These are phyloP conservation scores for Leptinotarsa lineolata DNA, from an alignment of 1,140 invertebrate species.

Conservation along the genomic window DNA sequence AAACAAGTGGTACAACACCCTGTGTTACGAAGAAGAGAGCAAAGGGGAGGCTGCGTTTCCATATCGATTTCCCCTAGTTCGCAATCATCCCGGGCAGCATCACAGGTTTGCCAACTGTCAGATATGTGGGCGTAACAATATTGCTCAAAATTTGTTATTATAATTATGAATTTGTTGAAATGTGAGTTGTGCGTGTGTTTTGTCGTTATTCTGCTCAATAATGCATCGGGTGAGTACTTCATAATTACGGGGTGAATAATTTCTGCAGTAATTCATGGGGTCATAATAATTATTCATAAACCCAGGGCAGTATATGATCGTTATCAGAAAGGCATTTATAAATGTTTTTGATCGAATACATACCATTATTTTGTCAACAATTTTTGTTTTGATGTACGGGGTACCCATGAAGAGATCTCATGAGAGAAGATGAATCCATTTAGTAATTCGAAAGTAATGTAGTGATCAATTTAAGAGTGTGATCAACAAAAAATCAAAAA, in stretches of 20 bases:
- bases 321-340: not conserved
- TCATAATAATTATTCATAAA: not conserved
- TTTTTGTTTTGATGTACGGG: no score
- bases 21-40: not conserved
- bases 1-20: not conserved
- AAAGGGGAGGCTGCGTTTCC: not conserved
- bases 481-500: no score
- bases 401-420: no score
- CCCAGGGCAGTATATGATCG: not conserved
- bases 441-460: no score
- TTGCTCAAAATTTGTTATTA: conserved; percentile 2
- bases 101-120: conserved; percentile 14
- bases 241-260: no score
- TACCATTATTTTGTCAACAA: no score
- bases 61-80: conserved; percentile 17
- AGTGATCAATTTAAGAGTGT: no score
- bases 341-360: no score
- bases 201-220: conserved; percentile 11
- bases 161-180: conserved; percentile 21
- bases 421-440: no score
- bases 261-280: no score
- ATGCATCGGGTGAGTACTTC: conserved; percentile 17
- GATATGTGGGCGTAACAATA: conserved; percentile 22
- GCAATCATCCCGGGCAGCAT: not conserved
- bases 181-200: conserved; percentile 20